Evolutionary conservation across 2,113 vertebrate genomes (phyloP), one percentile per base, ranked within the genome.

Genomic region (Parotia lawesii): DNA sequence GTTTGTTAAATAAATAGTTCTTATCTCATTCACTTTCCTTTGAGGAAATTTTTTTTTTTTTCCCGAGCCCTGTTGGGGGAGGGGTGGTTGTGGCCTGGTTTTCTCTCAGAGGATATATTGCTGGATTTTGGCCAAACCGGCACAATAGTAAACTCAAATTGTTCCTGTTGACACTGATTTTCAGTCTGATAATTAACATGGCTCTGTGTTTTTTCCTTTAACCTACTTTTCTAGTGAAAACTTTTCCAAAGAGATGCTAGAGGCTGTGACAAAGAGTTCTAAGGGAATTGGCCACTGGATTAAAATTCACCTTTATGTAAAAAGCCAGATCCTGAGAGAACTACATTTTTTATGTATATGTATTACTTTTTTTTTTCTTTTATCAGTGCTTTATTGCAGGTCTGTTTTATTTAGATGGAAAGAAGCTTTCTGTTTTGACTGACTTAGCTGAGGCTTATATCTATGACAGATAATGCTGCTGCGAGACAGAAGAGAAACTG

Each of bases 291-390:
- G 75, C 53, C 78, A 74, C 56, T 74, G 69, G 37, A 96, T 95
- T 96, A 93, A 96, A 95, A 94, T 93, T 95, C 72, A 94, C 92
- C 75, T 96, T 80, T 90, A 70, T 64, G 35, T 77, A 88, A 86
- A 85, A 92, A 90, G 25, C 29, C 44, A 88, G 27, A 83, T 80
- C 47, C 35, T 90, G 22, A 31, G 51, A 92, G 51, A 92, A 51
- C 33, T 66, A 47, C 12, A 38, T 57, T 91, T 85, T 87, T 37
- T 61, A 82, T 83, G 42, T 47, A 45, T 69, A 16, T 45, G 17
- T 82, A 37, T 85, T 70, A 23, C 12, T 38, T 13, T 66, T n/a
- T 66, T n/a, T 62, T 64, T 76, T 56, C 3, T 60, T 65, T 42
- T 14, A 70, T 42, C 16, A 45, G 22, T 51, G 31, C 9, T 87